Conservation (phyloP, 2,113 vertebrate genomes). For the Elephas maximus region DNA sequence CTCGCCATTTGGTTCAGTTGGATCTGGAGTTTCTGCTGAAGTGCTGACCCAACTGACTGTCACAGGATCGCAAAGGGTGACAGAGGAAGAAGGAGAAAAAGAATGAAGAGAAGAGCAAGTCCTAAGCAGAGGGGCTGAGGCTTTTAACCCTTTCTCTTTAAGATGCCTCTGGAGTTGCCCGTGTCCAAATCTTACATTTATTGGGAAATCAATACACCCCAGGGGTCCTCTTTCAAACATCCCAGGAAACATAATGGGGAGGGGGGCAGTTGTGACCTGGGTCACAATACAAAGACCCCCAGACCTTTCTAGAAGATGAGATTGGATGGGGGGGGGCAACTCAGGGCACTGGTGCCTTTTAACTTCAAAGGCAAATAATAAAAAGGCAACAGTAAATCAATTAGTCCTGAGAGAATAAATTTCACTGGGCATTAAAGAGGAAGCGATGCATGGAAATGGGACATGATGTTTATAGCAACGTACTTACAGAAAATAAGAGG, state of each 20-base stretch:
- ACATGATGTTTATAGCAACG: neutral
- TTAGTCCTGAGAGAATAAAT: neutral
- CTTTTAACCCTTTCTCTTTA: neutral
- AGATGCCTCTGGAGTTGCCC: neutral
- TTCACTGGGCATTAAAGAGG: neutral
- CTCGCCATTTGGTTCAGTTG: rapidly evolving
- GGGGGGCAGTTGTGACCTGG: neutral
- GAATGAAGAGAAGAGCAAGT: rapidly evolving
- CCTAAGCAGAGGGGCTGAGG: neutral
- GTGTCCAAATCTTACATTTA: conserved; percentile 66
- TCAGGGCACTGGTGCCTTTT: neutral
- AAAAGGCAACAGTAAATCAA: conserved; percentile 61
- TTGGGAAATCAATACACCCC: conserved; percentile 58
- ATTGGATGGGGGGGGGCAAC: neutral
- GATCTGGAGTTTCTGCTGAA: neutral
- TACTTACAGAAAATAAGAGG: rapidly evolving
- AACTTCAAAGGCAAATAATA: conserved; percentile 68
- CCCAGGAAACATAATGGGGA: conserved; percentile 4
- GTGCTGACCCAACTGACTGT: neutral
- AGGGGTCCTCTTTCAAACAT: conserved; percentile 48
- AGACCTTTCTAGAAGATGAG: conserved; percentile 18
- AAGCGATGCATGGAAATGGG: rapidly evolving
- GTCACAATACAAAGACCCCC: neutral
- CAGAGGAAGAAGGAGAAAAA: neutral
- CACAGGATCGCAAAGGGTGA: neutral